Evolutionary conservation across 2,888 invertebrate species (phyloP), one percentile per base, ranked within the genome.

Genomic region (Spisula solida): DNA sequence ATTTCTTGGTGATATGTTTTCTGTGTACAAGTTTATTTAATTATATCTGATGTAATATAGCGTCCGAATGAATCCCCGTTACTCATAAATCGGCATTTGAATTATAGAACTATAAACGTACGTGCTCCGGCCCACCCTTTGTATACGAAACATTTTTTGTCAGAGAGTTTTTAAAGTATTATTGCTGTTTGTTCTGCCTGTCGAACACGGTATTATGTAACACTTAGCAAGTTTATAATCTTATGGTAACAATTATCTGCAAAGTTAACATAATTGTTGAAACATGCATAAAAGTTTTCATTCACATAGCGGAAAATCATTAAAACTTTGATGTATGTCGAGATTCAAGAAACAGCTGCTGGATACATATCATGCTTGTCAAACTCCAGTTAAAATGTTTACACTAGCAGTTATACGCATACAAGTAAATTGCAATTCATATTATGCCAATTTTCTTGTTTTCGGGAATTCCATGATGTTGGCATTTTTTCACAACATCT

Each of bases 351-450:
- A 25, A 66, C 92, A 92, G 92, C 92, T 92, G 92, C 86, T 89
- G 10, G 18, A 29, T 48, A 80, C 78, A 85, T 84, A 92, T 92
- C 92, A 92, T 80, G 81, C 88, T 83, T 92, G 92, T 92, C 92
- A 92, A 90, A 92, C 89, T 87, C 87, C 66, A 87, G 91, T 91
- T 91, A 89, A 88, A 91, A 79, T 91, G 91, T 91, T 91, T 91
- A 91, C 88, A 87, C 88, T 88, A 91, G 80, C 82, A 85, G 84
- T 78, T 81, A 83, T 84, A 87, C 86, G 85, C 85, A 84, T 51
- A 86, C 88, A 81, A 84, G 82, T 66, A 88, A 90, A 88, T 87
- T 88, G 90, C 88, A 87, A 81, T 87, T 90, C 86, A 81, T 88
- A 86, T 90, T 88, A 88, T 88, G 87, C 88, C 88, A 90, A 86